phyloP scores from a whole-genome alignment of 2,888 invertebrate genomes.

The Agrochola macilenta region DNA sequence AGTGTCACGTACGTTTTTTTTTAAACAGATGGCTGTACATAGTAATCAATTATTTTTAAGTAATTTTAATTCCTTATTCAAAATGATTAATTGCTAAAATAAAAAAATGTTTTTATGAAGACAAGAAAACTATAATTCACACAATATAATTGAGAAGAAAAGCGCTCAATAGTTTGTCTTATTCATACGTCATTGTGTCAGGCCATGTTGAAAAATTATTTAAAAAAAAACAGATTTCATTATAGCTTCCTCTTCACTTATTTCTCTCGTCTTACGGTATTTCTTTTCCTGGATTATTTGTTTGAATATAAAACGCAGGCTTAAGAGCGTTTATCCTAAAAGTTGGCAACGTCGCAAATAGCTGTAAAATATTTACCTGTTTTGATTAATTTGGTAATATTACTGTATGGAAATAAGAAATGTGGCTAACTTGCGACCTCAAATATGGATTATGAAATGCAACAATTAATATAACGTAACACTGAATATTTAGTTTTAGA shows the following conservation, averaged over 20 bases:
- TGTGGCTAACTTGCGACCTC: no score
- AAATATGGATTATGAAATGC: no score
- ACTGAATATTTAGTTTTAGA: no score
- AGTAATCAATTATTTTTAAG: not conserved
- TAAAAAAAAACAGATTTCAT: not conserved
- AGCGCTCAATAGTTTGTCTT: slow-evolving; percentile 1
- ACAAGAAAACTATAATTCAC: not conserved
- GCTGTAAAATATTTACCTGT: no score
- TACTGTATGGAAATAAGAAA: no score
- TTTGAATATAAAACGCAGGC: not conserved
- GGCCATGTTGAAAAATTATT: not conserved
- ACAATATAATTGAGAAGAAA: not conserved
- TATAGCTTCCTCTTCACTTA: not conserved
- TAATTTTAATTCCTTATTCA: not conserved
- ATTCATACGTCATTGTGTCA: not conserved
- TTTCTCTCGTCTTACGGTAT: no score
- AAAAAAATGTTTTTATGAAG: not conserved
- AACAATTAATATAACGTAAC: no score
- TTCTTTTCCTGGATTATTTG: not conserved
- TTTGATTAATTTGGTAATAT: no score
- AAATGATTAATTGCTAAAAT: not conserved
- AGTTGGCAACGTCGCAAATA: no score
- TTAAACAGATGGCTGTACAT: not conserved
- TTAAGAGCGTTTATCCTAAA: no score
- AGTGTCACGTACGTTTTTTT: not conserved